Percentiles rank a stretch among this genome's conserved stretches.
phyloP scores from a whole-genome alignment of 2,797 vertebrate species.

The Streptopelia turtur region DNA sequence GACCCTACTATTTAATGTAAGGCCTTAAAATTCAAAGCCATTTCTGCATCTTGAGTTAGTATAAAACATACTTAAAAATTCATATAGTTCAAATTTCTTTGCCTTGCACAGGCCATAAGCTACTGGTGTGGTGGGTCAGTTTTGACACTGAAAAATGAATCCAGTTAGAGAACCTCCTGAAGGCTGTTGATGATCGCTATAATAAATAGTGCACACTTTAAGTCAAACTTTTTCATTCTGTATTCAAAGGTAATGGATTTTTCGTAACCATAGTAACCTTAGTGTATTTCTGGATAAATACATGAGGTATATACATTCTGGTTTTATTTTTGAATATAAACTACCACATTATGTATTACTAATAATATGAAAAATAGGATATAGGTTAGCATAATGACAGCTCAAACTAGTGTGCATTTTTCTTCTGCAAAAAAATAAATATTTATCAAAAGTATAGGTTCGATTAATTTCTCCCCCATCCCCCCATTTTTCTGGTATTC shows the following conservation, averaged over 20 bases:
- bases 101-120: constrained; percentile 77
- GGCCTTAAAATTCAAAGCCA: constrained; percentile 71
- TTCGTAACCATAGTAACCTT: constrained; percentile 87
- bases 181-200: constrained; percentile 85
- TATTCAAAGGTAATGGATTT: constrained; percentile 89
- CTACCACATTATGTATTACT: constrained; percentile 86
- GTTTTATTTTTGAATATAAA: constrained; percentile 88
- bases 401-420: constrained; percentile 82
- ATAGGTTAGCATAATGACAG: constrained; percentile 83
- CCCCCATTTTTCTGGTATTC: constrained; percentile 72
- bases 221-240: constrained; percentile 88
- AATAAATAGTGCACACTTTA: constrained; percentile 87
- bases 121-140: constrained; percentile 80
- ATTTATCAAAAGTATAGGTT: constrained; percentile 83
- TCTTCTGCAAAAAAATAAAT: constrained; percentile 83
- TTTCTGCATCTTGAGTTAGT: constrained; percentile 75
- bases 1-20: constrained; percentile 53
- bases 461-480: constrained; percentile 78
- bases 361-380: constrained; percentile 86
- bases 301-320: constrained; percentile 83
- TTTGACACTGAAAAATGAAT: constrained; percentile 87
- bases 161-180: constrained; percentile 83
- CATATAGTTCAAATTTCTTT: constrained; percentile 80
- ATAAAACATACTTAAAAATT: constrained; percentile 82
- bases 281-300: constrained; percentile 85